Evolutionary conservation across 2,797 vertebrate genomes (phyloP).

Genomic region (Pseudomugil tenellus): DNA sequence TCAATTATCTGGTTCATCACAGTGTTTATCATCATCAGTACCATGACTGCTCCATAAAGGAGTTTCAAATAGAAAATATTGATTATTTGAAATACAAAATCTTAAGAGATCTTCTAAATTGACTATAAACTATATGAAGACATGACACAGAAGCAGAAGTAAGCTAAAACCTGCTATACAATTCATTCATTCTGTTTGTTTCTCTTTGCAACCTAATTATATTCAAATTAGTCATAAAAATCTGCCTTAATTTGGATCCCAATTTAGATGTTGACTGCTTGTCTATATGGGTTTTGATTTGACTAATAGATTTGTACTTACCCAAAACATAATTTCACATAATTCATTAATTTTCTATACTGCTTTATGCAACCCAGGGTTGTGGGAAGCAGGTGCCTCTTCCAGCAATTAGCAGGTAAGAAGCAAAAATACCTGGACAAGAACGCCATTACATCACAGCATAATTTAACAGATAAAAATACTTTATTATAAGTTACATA

Average conservation of each 20-base stretch:
- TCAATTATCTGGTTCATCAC: conserved; percentile 64
- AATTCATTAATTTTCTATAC: too few species aligned
- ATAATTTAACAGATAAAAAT: too few species aligned
- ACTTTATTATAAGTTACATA: background rate
- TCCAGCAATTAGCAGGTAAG: too few species aligned
- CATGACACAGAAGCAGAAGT: background rate
- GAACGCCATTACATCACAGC: too few species aligned
- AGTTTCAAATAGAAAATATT: conserved; percentile 56
- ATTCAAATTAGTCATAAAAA: background rate
- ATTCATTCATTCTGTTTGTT: background rate
- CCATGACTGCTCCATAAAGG: conserved; percentile 29
- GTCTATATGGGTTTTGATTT: background rate
- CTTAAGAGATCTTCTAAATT: conserved; percentile 19
- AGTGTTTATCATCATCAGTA: conserved; percentile 62
- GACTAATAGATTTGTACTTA: background rate
- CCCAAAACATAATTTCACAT: background rate
- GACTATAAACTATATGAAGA: conserved; percentile 8
- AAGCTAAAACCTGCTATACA: conserved; percentile 13
- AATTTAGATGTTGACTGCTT: background rate
- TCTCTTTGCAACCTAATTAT: background rate
- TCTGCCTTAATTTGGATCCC: background rate
- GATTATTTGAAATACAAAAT: conserved; percentile 50
- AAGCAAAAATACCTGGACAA: too few species aligned
- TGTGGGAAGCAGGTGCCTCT: too few species aligned
- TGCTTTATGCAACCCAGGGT: too few species aligned